Evolutionary conservation across 2,797 vertebrate species (phyloP), one percentile per base, ranked within the genome.

Genomic region (Neoniphon sammara): DNA sequence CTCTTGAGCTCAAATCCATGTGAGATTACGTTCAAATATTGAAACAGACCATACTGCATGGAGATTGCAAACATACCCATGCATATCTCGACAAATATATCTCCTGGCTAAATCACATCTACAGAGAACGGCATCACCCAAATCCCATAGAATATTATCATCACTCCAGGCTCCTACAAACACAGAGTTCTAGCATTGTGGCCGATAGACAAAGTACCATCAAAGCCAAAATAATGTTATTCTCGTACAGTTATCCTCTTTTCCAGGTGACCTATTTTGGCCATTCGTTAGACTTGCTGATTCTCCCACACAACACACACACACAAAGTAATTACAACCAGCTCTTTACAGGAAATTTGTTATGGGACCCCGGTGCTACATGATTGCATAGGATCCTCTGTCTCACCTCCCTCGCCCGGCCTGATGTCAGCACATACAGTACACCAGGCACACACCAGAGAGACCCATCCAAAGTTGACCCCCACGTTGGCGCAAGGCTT

Each of bases 391-490:
- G 30, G 60, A 34, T 73, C 67, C 12, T 66, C 62, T 64, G 60
- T 54, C 50, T 58, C 56, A 3, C 47, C 34, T 54, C 30, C 23
- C 66, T 65, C 77, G 52, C 73, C 12, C 75, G 71, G 66, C 82
- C 64, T 21, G 10, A 70, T 14, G 34, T 91, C 87, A 84, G 84
- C 85, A 83, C 66, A 77, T 82, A 63, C 75, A 11, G 2, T 2
- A 42, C 12, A 42, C 60, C 2, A 60, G 80, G 80, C 77, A 86
- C 78, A 67, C 17, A 55, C 87, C 77, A 53, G 57, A 81, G 77
- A 78, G 79, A 66, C 73, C 66, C 65, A 57, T 89, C 47, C 23
- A 49, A 18, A 66, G 56, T 76, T 87, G 87, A 87, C 84, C 80
- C 83, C 12, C 49, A 36, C 64, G 69, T 66, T 80, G 62, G 52